Evolutionary conservation across 2,888 invertebrate genomes (phyloP), one percentile per base, ranked within the genome.

Genomic region (Lycia hirtaria): DNA sequence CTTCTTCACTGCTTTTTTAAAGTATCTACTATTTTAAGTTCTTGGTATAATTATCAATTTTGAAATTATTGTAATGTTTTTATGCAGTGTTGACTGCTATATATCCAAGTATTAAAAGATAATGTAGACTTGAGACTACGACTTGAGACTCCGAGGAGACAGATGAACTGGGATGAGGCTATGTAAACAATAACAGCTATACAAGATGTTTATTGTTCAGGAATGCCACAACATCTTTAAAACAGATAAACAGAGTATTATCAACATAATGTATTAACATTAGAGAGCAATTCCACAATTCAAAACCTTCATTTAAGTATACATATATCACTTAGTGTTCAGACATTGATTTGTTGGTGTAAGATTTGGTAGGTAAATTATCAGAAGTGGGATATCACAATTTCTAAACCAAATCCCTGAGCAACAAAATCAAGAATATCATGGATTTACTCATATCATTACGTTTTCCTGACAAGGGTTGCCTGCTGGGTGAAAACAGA

Each of bases 401-500:
- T 17, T 17, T 17, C n/a, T n/a, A n/a, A n/a, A 28, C 12, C 14
- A 26, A 26, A 26, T 41, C 14, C 41, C 17, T 41, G 4, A 4
- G 26, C n/a, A 26, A 41, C 26, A 12, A 15, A 26, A 26, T 41
- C 41, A 41, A 26, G 26, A 41, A 41, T 17, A 41, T 41, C 26
- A 26, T n/a, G 5, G 28, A 28, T 15, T 41, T 9, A 17, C 3
- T 38, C 5, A 20, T 15, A 41, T 41, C 14, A 15, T 26, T 17
- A 10, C 4, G 15, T 28, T 26, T 30, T 24, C 12, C 10, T 47
- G 35, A 47, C 47, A 15, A 47, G 47, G 47, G 35, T 24, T 35
- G 15, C 24, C 24, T 35, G 30, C 40, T 64, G 73, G 67, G 60
- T 73, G 56, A 71, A 78, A 77, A 73, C 64, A 64, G 66, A 71